Base-by-base conservation (phyloP, 2,113 vertebrate genomes). In the Leptodactylus fuscus region DNA sequence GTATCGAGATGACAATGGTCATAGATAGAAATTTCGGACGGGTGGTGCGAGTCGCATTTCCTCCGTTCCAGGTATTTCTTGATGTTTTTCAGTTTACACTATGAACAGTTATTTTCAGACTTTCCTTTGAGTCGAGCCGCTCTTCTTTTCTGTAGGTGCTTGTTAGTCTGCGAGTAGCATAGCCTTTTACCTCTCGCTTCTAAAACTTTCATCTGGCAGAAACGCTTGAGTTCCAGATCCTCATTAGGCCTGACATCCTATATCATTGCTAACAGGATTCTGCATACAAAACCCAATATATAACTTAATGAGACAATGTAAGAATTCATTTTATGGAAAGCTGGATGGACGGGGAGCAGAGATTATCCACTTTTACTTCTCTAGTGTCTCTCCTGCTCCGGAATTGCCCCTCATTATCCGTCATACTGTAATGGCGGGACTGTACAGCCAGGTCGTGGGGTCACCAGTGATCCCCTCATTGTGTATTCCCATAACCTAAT, bases 181-280 rank as follows among this genome's bases (percentile, higher is more conserved):
- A 67, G 79, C 79, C 60, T 67, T 81, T 81, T 69, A 67, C 77
- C 53, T 80, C 55, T 44, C 22, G n/a, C 38, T 16, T 60, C 53
- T 8, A 9, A 62, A 80, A 80, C 77, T 82, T 82, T 82, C 65
- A 82, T 82, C 62, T 82, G 5, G 65, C 48, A 53, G 65, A 71
- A 71, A 38, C 44, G 36, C 46, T 49, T 9, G 81, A 69, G 44
- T 49, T 53, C 7, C 62, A 53, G 62, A 70, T 82, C 51, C 46
- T 82, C 58, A 81, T 80, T 80, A 80, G 55, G 34, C 22, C 53
- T 80, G 77, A 81, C 80, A 81, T 81, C 62, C 60, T 49, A 69
- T 65, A 67, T 81, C 80, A 81, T 81, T 51, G 80, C 62, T 81
- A 82, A 82, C 46, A 27, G 44, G 60, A 51, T 82, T 82, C 38